Evolutionary conservation across 2,113 vertebrate genomes (phyloP).

Genomic region (Strigops habroptila): DNA sequence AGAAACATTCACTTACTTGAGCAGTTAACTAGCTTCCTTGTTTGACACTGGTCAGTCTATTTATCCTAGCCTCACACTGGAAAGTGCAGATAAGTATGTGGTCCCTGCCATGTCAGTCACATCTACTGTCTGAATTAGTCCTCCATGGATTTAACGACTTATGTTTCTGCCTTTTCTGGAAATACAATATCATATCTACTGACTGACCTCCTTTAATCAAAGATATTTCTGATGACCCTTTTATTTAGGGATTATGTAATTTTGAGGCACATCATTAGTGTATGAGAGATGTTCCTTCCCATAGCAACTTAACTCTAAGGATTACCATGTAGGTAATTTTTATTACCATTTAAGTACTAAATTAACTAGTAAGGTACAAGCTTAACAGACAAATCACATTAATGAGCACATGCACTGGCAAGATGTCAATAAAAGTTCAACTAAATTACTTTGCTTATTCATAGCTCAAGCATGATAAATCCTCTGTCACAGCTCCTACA

Average conservation of each 20-base stretch:
- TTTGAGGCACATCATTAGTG: not conserved
- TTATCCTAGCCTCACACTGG: not conserved
- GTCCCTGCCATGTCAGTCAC: too few relatives aligned
- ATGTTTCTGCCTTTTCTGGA: not conserved
- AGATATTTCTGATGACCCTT: not conserved
- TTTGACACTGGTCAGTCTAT: not conserved
- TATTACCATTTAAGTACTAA: not conserved
- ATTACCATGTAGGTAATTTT: not conserved
- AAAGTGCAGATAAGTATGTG: not conserved
- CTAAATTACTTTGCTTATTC: slow-evolving; percentile 9
- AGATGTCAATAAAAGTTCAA: slow-evolving; percentile 6
- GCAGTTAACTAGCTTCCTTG: not conserved
- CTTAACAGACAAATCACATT: not conserved
- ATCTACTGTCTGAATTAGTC: not conserved
- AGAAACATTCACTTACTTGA: not conserved
- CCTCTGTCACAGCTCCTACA: not conserved
- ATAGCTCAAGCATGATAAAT: not conserved
- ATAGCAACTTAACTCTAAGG: not conserved
- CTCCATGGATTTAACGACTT: not conserved
- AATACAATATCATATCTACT: not conserved
- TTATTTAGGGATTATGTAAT: not conserved
- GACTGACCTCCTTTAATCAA: not conserved
- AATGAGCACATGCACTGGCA: not conserved
- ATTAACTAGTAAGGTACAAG: not conserved
- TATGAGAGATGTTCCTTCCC: not conserved